These are phyloP conservation scores for Apotomis betuletana DNA, from an alignment of 2,888 invertebrate species.

Conservation along the genomic window DNA sequence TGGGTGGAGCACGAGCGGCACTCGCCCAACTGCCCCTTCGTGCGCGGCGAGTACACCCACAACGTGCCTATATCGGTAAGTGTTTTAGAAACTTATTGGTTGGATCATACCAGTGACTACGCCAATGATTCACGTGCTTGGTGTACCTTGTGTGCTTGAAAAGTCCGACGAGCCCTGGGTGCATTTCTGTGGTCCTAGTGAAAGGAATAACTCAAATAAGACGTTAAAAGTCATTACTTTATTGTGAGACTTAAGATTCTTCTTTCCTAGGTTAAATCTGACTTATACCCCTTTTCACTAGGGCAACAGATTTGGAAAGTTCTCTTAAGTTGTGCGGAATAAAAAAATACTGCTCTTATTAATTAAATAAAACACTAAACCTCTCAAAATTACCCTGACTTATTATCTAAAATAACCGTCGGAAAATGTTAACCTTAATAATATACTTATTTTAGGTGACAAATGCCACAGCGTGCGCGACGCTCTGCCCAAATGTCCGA, in stretches of 20 bases:
- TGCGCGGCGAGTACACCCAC: constrained; percentile 96
- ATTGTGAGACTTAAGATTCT: no score
- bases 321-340: no score
- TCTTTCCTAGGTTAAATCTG: no score
- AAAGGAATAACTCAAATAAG: no score
- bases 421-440: no score
- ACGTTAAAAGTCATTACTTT: no score
- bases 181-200: neutral
- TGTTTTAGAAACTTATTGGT: constrained; percentile 30
- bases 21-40: constrained; percentile 96
- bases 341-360: no score
- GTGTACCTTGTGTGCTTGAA: constrained; percentile 98
- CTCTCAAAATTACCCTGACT: no score
- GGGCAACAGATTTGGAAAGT: no score
- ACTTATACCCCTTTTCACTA: no score
- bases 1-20: constrained; percentile 99
- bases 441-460: constrained; percentile 81
- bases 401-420: neutral
- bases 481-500: constrained; percentile 79
- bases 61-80: constrained; percentile 93
- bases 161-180: constrained; percentile 98
- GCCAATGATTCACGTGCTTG: constrained; percentile 65
- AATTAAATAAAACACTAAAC: no score
- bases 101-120: no score
- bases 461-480: constrained; percentile 91